Evolutionary conservation across 2,113 vertebrate genomes (phyloP).

Genomic region (Oxygymnocypris stewartii): DNA sequence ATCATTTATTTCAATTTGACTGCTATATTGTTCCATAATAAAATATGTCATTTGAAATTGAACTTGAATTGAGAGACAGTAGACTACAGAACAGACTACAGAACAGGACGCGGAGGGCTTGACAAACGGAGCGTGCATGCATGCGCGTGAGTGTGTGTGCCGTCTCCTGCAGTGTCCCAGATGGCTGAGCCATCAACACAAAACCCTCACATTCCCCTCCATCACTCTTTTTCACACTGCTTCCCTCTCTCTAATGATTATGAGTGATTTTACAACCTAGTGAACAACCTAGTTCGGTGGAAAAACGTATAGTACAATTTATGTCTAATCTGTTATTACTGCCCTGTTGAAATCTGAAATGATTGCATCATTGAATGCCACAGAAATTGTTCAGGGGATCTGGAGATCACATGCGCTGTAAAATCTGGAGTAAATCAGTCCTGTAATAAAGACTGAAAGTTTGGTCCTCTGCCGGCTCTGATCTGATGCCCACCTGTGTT

Average conservation of each 20-base stretch:
- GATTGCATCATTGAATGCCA: not conserved
- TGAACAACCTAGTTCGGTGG: not conserved
- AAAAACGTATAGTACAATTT: not conserved
- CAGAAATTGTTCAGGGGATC: not conserved
- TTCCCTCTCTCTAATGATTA: constrained; percentile 28
- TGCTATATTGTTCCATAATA: not conserved
- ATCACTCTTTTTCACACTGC: constrained; percentile 38
- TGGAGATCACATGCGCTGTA: not conserved
- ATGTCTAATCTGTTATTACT: not conserved
- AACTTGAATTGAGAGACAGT: not conserved
- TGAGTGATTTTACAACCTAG: constrained; percentile 6
- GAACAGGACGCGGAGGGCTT: not conserved
- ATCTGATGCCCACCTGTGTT: constrained; percentile 76
- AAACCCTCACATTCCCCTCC: constrained; percentile 53
- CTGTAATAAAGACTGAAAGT: not conserved
- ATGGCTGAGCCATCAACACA: constrained; percentile 72
- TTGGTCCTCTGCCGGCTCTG: constrained; percentile 27
- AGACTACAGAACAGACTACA: too few relatives aligned
- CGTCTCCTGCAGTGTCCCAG: constrained; percentile 74
- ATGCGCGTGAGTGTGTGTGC: constrained; percentile 24
- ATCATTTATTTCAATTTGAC: not conserved
- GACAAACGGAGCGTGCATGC: constrained; percentile 6
- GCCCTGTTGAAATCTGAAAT: not conserved
- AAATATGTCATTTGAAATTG: not conserved
- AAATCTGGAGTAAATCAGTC: not conserved